phyloP scores from a whole-genome alignment of 2,113 vertebrate genomes.

The Myrmophylax atrothorax region DNA sequence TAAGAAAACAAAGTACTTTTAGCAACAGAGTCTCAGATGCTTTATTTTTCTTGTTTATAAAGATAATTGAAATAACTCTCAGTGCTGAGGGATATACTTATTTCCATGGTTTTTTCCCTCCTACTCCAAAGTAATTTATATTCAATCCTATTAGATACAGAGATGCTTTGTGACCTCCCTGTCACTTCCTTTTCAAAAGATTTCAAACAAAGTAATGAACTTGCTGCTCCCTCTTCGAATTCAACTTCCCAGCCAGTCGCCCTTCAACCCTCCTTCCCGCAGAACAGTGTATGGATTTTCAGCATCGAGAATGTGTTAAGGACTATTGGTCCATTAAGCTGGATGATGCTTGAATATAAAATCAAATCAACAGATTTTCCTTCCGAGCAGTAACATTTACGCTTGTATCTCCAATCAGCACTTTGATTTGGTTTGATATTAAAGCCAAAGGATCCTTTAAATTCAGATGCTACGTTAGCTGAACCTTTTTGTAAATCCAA shows the following conservation, averaged over 20 bases:
- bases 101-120: neutral
- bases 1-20: neutral
- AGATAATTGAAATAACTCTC: neutral
- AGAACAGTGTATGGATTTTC: neutral
- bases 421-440: neutral
- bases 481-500: constrained; percentile 28
- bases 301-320: neutral
- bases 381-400: neutral
- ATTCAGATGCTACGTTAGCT: neutral
- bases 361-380: neutral
- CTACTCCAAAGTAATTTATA: neutral
- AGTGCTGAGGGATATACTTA: neutral
- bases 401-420: neutral
- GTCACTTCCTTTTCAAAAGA: neutral
- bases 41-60: neutral
- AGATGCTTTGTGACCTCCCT: neutral
- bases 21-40: neutral
- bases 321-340: neutral
- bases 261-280: neutral
- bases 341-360: neutral
- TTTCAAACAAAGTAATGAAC: neutral
- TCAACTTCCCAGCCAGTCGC: neutral
- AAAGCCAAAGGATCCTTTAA: constrained; percentile 18
- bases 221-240: neutral
- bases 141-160: neutral